Evolutionary conservation across 2,888 invertebrate genomes (phyloP).

Genomic region (Tridacna gigas): DNA sequence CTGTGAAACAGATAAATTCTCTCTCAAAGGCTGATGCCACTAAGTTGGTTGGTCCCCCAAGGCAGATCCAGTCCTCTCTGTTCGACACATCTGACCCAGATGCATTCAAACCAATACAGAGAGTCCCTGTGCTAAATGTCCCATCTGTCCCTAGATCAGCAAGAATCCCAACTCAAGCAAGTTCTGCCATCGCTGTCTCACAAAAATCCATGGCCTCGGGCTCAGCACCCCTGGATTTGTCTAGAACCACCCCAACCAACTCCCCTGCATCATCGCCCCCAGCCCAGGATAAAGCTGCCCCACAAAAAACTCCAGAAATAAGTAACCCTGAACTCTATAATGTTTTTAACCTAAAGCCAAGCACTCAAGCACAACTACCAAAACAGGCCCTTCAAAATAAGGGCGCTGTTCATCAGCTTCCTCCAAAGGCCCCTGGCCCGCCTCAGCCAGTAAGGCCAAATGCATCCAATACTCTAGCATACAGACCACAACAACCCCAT

Average conservation of each 20-base stretch:
- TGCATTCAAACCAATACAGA: slow-evolving; percentile 28
- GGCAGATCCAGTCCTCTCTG: slow-evolving; percentile 52
- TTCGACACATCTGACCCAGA: slow-evolving; percentile 60
- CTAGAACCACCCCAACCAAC: slow-evolving; percentile 52
- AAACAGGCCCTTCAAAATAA: slow-evolving; percentile 23
- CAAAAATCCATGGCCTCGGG: slow-evolving; percentile 12
- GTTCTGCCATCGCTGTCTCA: slow-evolving; percentile 3
- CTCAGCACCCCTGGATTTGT: slow-evolving; percentile 62
- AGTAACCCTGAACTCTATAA: slow-evolving; percentile 76
- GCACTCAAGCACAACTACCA: slow-evolving; percentile 40
- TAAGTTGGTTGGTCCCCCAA: slow-evolving; percentile 10
- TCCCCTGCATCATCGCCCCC: slow-evolving; percentile 53
- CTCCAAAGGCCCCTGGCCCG: slow-evolving; percentile 10
- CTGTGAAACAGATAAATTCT: background rate
- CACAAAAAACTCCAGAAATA: slow-evolving; percentile 50
- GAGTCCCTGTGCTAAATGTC: slow-evolving; percentile 69
- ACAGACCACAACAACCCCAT: slow-evolving; percentile 57
- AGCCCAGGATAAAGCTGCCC: slow-evolving; percentile 7
- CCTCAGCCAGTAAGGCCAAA: slow-evolving; percentile 56
- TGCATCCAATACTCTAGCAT: slow-evolving; percentile 57
- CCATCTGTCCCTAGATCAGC: slow-evolving; percentile 59
- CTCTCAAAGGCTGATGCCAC: background rate
- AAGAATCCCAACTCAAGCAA: slow-evolving; percentile 7
- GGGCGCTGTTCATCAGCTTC: slow-evolving; percentile 18
- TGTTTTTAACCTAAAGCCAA: slow-evolving; percentile 78